These are phyloP conservation scores for Ceyx melanurus DNA, from an alignment of 2,113 vertebrate genomes.

Conservation along the genomic window DNA sequence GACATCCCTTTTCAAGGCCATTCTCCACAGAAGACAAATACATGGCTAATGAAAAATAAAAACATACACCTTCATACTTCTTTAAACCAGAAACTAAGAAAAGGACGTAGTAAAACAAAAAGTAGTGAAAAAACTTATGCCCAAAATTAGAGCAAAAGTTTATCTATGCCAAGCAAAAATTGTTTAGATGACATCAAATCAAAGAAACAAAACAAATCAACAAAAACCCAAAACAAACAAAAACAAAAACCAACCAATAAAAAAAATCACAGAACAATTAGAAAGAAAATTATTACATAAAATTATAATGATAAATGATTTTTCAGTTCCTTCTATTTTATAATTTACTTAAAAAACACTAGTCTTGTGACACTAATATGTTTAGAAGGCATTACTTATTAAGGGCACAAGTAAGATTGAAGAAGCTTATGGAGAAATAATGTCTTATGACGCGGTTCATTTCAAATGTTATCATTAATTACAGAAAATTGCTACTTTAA, in stretches of 20 bases:
- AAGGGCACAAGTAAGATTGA: neutral
- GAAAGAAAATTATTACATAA: neutral
- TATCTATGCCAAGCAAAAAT: neutral
- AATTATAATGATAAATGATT: neutral
- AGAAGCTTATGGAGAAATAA: neutral
- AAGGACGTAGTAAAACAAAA: neutral
- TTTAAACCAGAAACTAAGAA: neutral
- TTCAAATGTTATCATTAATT: neutral
- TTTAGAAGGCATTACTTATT: neutral
- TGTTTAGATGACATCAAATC: neutral
- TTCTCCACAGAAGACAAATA: neutral
- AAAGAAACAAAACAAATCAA: neutral
- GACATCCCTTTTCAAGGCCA: neutral
- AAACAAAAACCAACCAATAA: neutral
- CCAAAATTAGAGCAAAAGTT: neutral
- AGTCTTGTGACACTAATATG: neutral
- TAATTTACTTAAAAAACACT: neutral
- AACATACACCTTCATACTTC: neutral
- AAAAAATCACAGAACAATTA: neutral
- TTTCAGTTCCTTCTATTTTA: neutral
- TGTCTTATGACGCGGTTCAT: neutral
- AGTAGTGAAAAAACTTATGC: neutral
- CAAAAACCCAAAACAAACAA: neutral
- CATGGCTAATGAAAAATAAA: neutral
- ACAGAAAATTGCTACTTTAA: neutral